phyloP scores from a whole-genome alignment of 2,113 vertebrate species.

The Perca fluviatilis region DNA sequence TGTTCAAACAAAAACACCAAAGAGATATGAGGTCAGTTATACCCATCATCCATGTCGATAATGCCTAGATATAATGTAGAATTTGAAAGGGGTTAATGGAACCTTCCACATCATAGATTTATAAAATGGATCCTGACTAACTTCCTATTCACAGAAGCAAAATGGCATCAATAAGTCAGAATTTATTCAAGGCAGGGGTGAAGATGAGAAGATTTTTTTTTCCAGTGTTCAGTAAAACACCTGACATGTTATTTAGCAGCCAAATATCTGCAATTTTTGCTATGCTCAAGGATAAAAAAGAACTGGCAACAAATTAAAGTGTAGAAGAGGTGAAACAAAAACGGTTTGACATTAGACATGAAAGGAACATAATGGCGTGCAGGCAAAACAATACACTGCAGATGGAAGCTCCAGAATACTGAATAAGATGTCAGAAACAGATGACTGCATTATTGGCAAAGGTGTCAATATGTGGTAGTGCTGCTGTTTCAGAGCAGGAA shows the following conservation, averaged over 20 bases:
- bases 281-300: constrained; percentile 24
- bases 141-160: neutral
- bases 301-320: constrained; percentile 34
- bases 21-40: neutral
- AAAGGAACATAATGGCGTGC: constrained; percentile 35
- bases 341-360: constrained; percentile 40
- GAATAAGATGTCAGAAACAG: neutral
- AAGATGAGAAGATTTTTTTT: neutral
- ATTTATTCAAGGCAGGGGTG: neutral
- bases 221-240: neutral
- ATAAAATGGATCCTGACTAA: neutral
- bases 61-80: neutral
- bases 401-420: neutral
- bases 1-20: neutral
- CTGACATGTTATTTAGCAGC: constrained; percentile 26
- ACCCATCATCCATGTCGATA: neutral
- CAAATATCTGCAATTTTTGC: neutral
- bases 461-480: neutral
- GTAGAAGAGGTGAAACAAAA: constrained; percentile 35
- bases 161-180: neutral
- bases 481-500: neutral
- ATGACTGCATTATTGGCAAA: constrained; percentile 17
- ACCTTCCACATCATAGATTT: neutral
- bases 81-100: neutral
- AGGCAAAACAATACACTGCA: constrained; percentile 25